Percentiles rank a stretch among this genome's conserved stretches.
Evolutionary conservation across 2,113 vertebrate species (phyloP).

Genomic region (Capricornis sumatraensis): DNA sequence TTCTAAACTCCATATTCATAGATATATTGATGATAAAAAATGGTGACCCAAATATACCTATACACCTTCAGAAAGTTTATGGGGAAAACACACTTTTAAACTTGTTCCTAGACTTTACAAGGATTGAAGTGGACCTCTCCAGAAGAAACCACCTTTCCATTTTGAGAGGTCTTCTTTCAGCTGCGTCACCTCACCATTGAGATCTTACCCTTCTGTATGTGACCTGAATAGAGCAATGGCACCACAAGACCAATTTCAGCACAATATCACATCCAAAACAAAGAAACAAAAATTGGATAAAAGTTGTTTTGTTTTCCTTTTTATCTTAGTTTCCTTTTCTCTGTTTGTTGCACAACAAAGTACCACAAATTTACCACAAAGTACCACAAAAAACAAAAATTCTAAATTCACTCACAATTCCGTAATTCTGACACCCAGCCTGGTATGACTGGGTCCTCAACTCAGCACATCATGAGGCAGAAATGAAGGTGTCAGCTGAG

Average conservation of each 20-base stretch:
- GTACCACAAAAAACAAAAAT: background rate
- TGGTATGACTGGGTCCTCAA: background rate
- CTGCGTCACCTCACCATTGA: background rate
- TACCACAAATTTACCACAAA: background rate
- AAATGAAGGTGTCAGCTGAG: background rate
- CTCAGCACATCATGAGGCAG: background rate
- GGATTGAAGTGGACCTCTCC: background rate
- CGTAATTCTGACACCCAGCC: background rate
- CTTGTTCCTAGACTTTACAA: background rate
- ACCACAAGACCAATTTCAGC: background rate
- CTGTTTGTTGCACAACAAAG: background rate
- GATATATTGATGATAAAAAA: background rate
- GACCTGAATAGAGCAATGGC: background rate
- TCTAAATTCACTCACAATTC: background rate
- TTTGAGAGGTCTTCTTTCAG: background rate
- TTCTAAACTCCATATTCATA: background rate
- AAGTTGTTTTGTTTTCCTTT: background rate
- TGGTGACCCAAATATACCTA: background rate
- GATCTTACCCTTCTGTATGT: background rate
- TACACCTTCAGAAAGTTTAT: background rate
- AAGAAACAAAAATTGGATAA: background rate
- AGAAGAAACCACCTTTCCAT: background rate
- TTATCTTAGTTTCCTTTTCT: background rate
- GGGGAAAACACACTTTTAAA: background rate
- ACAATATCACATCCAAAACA: background rate